phyloP scores from a whole-genome alignment of 2,888 invertebrate genomes.

The Drosophila hamatofila region DNA sequence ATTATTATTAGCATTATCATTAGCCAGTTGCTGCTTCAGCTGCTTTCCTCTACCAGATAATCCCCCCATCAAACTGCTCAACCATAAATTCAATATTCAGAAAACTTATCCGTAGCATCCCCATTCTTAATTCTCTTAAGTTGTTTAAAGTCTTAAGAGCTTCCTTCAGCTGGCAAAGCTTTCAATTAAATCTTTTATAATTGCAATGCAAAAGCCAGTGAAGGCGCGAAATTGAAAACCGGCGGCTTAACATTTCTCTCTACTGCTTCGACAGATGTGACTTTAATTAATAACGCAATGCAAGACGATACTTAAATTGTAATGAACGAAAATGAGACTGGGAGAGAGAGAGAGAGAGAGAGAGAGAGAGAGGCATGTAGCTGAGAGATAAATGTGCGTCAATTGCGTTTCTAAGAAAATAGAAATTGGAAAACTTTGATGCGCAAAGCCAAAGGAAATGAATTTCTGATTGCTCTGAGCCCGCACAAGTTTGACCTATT shows the following conservation, averaged over 20 bases:
- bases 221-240: constrained; percentile 1
- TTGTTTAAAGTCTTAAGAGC: constrained; percentile 2
- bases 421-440: constrained; percentile 1
- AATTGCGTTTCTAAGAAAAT: constrained; percentile 1
- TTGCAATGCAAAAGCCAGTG: background rate
- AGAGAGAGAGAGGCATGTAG: background rate
- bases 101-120: background rate
- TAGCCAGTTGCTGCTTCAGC: background rate
- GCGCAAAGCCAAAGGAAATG: constrained; percentile 6
- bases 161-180: background rate
- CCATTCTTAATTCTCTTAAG: background rate
- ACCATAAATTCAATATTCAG: background rate
- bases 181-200: constrained; percentile 10
- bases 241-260: background rate
- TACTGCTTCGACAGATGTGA: background rate
- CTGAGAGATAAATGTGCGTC: constrained; percentile 1
- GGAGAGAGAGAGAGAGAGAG: background rate
- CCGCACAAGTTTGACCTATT: constrained; percentile 8
- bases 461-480: constrained; percentile 4
- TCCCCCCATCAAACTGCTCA: background rate
- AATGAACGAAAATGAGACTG: background rate
- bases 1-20: background rate
- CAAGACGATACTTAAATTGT: background rate
- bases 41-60: background rate
- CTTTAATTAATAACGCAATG: constrained; percentile 4